phyloP scores from a whole-genome alignment of 1,140 invertebrate genomes.

The Drosophila ercepeae region DNA sequence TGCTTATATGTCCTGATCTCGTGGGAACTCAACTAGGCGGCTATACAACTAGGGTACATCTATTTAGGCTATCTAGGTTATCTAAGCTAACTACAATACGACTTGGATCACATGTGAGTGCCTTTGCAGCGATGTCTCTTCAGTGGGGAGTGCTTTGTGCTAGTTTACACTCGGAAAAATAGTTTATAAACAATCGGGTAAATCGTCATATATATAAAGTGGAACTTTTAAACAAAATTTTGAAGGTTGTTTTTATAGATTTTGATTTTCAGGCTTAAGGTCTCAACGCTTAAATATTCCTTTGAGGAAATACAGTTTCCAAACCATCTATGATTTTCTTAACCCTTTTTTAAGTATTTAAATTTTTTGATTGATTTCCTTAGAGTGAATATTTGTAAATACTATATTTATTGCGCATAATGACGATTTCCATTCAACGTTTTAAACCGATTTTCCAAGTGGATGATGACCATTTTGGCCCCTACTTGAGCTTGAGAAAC shows the following conservation, averaged over 20 bases:
- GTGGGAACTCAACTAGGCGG: conserved; percentile 45
- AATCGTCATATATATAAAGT: no score
- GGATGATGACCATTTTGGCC: conserved; percentile 25
- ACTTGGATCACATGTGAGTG: conserved; percentile 83
- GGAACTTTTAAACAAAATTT: no score
- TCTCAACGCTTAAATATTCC: no score
- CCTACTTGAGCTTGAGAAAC: conserved; percentile 90
- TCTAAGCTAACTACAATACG: conserved; percentile 77
- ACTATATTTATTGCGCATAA: background rate
- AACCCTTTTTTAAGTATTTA: background rate
- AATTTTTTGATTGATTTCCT: no score
- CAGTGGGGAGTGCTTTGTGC: conserved; percentile 23
- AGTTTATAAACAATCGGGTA: background rate
- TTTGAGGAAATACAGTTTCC: no score
- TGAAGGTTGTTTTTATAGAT: no score
- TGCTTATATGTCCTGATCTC: conserved; percentile 34
- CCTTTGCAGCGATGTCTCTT: conserved; percentile 52
- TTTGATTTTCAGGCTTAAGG: no score
- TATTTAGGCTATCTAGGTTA: conserved; percentile 47
- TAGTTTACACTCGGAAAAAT: conserved; percentile 20
- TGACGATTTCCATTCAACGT: background rate
- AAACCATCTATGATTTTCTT: no score
- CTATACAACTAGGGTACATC: conserved; percentile 39
- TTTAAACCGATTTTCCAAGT: conserved; percentile 8
- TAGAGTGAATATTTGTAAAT: no score